These are phyloP conservation scores for Tyria jacobaeae DNA, from an alignment of 2,888 invertebrate species.

Conservation along the genomic window DNA sequence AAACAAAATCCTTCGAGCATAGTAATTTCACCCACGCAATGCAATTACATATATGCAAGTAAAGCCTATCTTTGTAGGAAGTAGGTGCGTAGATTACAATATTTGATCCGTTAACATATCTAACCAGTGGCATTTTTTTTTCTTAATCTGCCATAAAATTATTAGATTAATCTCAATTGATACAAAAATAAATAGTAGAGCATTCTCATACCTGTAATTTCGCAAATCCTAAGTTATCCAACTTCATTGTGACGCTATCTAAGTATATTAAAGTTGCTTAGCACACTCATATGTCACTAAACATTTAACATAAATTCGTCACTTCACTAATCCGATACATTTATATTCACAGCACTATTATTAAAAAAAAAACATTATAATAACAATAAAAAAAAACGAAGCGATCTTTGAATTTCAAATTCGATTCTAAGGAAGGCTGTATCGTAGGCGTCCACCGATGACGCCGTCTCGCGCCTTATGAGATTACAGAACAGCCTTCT, in stretches of 20 bases:
- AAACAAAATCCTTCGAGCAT: constrained; percentile 16
- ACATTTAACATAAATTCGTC: constrained; percentile 39
- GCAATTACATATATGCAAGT: constrained; percentile 12
- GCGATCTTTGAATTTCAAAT: constrained; percentile 39
- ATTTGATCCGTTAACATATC: neutral
- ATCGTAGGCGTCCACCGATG: constrained; percentile 73
- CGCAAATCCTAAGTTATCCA: constrained; percentile 83
- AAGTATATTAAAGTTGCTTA: constrained; percentile 39
- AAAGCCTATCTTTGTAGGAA: constrained; percentile 8
- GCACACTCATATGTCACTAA: constrained; percentile 43
- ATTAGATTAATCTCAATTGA: neutral
- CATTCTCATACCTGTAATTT: constrained; percentile 71
- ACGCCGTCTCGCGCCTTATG: constrained; percentile 74
- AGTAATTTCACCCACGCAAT: constrained; percentile 13
- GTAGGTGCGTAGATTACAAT: neutral
- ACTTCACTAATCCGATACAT: constrained; percentile 19
- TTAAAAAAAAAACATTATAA: constrained; percentile 11
- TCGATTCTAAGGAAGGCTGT: constrained; percentile 60
- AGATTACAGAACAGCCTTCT: constrained; percentile 66
- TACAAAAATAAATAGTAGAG: neutral
- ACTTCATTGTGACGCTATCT: constrained; percentile 70
- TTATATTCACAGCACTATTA: constrained; percentile 22
- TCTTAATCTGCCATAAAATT: neutral
- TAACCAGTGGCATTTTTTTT: neutral
- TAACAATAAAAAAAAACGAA: constrained; percentile 11